Conservation (phyloP, 30 jellyfish, hydroid and myxozoan genomes). For the Aurelia sp. region DNA sequence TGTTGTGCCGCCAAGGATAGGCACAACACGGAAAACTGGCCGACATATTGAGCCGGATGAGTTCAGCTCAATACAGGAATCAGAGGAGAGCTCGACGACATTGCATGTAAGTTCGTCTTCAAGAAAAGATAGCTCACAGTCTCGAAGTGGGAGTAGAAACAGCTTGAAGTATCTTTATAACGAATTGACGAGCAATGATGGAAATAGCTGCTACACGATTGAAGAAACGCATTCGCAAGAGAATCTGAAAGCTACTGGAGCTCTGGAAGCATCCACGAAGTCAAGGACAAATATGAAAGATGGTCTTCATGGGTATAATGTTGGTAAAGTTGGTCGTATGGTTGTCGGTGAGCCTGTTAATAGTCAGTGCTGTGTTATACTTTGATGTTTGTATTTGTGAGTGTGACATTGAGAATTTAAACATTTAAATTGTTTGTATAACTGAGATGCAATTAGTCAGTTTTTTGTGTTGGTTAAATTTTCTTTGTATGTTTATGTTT, state of each 20-base stretch:
- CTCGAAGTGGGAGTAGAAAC: constrained; percentile 71
- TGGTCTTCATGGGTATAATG: constrained; percentile 29
- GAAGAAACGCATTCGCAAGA: constrained; percentile 40
- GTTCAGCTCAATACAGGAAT: constrained; percentile 56
- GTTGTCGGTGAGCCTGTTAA: constrained; percentile 37
- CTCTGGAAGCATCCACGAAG: background rate
- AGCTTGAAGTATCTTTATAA: constrained; percentile 69
- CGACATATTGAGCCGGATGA: constrained; percentile 20
- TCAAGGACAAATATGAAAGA: background rate
- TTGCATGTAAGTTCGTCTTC: constrained; percentile 21
- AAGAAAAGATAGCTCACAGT: constrained; percentile 47
- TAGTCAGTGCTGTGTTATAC: constrained; percentile 52
- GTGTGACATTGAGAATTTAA: background rate
- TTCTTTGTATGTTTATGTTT: no score
- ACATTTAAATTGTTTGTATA: no score
- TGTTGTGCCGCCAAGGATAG: background rate
- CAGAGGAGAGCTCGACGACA: constrained; percentile 26
- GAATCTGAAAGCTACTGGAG: background rate
- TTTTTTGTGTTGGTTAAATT: no score
- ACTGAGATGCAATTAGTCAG: no score
- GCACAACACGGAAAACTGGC: constrained; percentile 5
- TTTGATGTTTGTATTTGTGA: constrained; percentile 11
- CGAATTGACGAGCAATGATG: constrained; percentile 43
- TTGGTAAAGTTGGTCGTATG: constrained; percentile 54
- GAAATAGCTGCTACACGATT: constrained; percentile 53